Percentiles rank a stretch among this genome's conserved stretches.
Conservation (phyloP, 1,140 invertebrate species). For the Oreohelix idahoensis region DNA sequence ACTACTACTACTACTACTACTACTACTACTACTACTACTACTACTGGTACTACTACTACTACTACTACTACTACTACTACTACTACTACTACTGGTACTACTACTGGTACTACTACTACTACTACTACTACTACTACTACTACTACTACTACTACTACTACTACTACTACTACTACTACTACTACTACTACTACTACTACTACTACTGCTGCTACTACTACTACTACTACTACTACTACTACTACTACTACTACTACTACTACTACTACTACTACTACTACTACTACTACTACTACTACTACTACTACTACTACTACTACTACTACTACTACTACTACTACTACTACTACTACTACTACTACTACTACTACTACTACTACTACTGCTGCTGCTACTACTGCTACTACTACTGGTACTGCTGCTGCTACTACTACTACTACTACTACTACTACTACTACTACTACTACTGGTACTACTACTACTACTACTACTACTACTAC, state of each 20-base stretch:
- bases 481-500: not conserved
- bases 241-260: too few relatives aligned
- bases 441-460: constrained; percentile 5
- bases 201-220: too few relatives aligned
- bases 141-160: too few relatives aligned
- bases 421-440: not conserved
- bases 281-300: too few relatives aligned
- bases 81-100: too few relatives aligned
- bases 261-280: too few relatives aligned
- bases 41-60: not conserved
- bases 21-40: not conserved
- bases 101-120: too few relatives aligned
- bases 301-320: not conserved
- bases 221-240: too few relatives aligned
- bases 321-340: constrained; percentile 2
- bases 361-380: not conserved
- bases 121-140: too few relatives aligned
- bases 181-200: too few relatives aligned
- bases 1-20: not conserved
- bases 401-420: constrained; percentile 2
- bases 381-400: not conserved
- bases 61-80: too few relatives aligned
- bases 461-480: not conserved
- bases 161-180: too few relatives aligned
- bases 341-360: not conserved